Evolutionary conservation across 2,888 invertebrate species (phyloP), one percentile per base, ranked within the genome.

Genomic region (Mystacides longicornis): DNA sequence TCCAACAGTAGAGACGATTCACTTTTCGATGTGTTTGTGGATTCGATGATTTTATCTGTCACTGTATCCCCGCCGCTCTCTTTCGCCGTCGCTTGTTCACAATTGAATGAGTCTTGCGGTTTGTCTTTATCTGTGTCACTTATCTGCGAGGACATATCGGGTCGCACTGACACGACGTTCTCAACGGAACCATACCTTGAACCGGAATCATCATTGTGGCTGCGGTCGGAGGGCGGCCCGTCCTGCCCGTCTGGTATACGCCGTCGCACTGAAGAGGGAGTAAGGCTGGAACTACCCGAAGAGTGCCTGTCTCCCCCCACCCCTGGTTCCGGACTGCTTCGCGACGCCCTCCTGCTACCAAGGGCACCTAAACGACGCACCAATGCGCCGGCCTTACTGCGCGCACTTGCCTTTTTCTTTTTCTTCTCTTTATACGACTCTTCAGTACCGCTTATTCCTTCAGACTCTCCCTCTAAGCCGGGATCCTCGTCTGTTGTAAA

Each of bases 361-460:
- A 76, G 71, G 61, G 73, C 73, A 7, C 76, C 73, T 70, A 76
- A 71, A 20, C 74, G 66, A 23, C 74, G 71, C 51, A 77, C 67
- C 55, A 76, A 66, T 49, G 69, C 67, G 54, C 66, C 66, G 49
- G 60, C 62, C 22, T 47, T 55, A 16, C 54, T 55, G 21, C 60
- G 55, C 62, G 64, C 57, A 4, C 51, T 56, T 70, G 71, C 63
- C 71, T 72, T 65, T 74, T 75, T 67, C 71, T 71, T 60, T 72
- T 73, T 60, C 61, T 68, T 67, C 57, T 65, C 66, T 59, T 73
- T 72, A 60, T 72, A 71, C 27, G 51, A 49, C 60, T 71, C 71
- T 64, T 74, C 74, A 62, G 71, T 70, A 65, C 72, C 73, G 59
- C 59, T 61, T 16, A 52, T 16, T 9, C 53, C 56, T 31, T 54